Percentiles rank a stretch among this genome's conserved stretches.
Conservation (phyloP, 2,888 invertebrate genomes). For the Chydorus sphaericus region DNA sequence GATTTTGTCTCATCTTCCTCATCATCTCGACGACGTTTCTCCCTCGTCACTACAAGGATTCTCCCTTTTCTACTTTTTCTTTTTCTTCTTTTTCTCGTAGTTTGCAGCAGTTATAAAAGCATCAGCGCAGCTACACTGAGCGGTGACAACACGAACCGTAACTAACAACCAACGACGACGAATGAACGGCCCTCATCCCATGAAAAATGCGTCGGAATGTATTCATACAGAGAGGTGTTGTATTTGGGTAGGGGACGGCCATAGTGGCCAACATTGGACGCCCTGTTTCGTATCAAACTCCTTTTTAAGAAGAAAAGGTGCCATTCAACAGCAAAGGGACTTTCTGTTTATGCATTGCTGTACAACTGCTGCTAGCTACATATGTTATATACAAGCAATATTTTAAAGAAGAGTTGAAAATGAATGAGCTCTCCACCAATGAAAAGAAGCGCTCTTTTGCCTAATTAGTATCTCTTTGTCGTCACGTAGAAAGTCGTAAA, state of each 20-base stretch:
- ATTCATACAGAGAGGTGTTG: neutral
- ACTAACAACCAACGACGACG: neutral
- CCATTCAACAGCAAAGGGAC: too few relatives aligned
- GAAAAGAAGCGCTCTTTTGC: too few relatives aligned
- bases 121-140: slow-evolving; percentile 2
- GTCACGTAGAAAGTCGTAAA: neutral
- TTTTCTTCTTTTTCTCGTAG: neutral
- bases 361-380: too few relatives aligned
- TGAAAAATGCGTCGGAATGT: neutral
- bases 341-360: too few relatives aligned
- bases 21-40: neutral
- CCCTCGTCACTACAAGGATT: too few relatives aligned
- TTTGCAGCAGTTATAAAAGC: slow-evolving; percentile 1
- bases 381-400: too few relatives aligned
- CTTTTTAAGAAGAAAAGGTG: too few relatives aligned
- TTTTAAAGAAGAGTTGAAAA: neutral
- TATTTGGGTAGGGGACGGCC: neutral
- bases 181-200: too few relatives aligned
- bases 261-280: neutral
- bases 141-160: slow-evolving; percentile 3
- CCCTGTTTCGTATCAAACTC: neutral
- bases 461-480: slow-evolving; percentile 2
- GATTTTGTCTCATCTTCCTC: neutral
- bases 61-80: too few relatives aligned
- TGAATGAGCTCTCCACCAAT: neutral